phyloP scores from a whole-genome alignment of 2,113 vertebrate genomes.

The Trachemys scripta region DNA sequence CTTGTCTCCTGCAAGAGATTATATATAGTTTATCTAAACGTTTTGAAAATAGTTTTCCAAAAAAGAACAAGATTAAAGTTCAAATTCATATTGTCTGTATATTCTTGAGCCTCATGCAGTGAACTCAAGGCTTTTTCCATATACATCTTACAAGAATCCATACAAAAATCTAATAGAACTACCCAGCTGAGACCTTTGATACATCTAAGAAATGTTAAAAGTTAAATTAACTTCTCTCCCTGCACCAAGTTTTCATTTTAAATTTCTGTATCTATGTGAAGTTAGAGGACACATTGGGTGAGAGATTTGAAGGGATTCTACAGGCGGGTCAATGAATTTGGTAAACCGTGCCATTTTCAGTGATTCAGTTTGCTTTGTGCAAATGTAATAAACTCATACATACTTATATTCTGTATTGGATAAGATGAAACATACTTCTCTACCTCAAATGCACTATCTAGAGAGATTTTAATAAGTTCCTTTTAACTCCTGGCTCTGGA shows the following conservation, averaged over 20 bases:
- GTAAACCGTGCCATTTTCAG: not conserved
- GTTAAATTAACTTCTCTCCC: slow-evolving; percentile 55
- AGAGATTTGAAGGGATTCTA: slow-evolving; percentile 23
- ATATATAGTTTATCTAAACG: slow-evolving; percentile 51
- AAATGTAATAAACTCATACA: not conserved
- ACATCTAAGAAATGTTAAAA: slow-evolving; percentile 53
- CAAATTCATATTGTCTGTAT: slow-evolving; percentile 48
- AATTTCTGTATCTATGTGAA: slow-evolving; percentile 21
- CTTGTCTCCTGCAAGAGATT: slow-evolving; percentile 35
- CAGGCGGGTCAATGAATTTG: not conserved
- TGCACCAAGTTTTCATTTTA: slow-evolving; percentile 41
- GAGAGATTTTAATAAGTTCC: slow-evolving; percentile 38
- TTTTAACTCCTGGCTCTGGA: not conserved
- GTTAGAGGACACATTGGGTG: not conserved
- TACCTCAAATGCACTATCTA: not conserved
- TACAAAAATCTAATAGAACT: slow-evolving; percentile 37
- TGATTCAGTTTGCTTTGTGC: slow-evolving; percentile 15
- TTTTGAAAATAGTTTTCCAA: slow-evolving; percentile 52
- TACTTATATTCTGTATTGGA: slow-evolving; percentile 3
- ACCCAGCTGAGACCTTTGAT: slow-evolving; percentile 37
- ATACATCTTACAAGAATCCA: slow-evolving; percentile 16
- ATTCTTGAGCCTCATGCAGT: slow-evolving; percentile 51
- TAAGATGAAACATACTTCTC: slow-evolving; percentile 34
- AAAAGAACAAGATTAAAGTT: slow-evolving; percentile 57
- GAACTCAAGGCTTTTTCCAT: slow-evolving; percentile 48